phyloP scores from a whole-genome alignment of 2,113 vertebrate genomes.

The Callithrix jacchus region DNA sequence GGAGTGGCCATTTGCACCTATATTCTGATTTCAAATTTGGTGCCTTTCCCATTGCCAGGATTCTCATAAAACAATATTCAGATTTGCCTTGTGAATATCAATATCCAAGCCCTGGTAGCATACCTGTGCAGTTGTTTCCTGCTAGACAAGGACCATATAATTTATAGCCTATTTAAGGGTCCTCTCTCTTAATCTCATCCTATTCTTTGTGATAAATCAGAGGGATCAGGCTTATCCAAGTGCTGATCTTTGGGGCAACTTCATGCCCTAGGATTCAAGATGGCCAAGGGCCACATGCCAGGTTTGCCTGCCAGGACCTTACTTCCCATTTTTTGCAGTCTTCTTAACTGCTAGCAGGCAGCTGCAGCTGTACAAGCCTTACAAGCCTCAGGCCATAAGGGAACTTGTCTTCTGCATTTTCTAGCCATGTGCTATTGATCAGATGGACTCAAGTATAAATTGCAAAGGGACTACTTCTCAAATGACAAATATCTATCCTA shows the following conservation, averaged over 20 bases:
- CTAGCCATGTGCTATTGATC: not conserved
- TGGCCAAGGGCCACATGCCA: too few species aligned
- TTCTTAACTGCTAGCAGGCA: not conserved
- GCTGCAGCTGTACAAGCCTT: not conserved
- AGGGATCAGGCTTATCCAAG: not conserved
- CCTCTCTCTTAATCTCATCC: not conserved
- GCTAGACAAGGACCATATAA: not conserved
- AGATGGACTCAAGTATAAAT: not conserved
- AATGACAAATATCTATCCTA: not conserved
- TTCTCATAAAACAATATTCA: not conserved
- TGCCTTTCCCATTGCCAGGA: not conserved
- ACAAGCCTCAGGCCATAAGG: not conserved
- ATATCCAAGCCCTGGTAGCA: not conserved
- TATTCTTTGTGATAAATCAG: not conserved
- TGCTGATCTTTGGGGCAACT: not conserved
- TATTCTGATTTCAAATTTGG: not conserved
- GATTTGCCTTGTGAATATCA: not conserved
- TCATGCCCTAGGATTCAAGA: not conserved
- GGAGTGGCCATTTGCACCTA: not conserved
- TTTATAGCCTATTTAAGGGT: not conserved
- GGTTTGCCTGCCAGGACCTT: not conserved
- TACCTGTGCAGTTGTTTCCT: not conserved
- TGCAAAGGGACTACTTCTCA: not conserved
- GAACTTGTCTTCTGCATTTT: not conserved
- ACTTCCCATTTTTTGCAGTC: not conserved